phyloP scores from a whole-genome alignment of 2,797 vertebrate species.

The Argentina silus region DNA sequence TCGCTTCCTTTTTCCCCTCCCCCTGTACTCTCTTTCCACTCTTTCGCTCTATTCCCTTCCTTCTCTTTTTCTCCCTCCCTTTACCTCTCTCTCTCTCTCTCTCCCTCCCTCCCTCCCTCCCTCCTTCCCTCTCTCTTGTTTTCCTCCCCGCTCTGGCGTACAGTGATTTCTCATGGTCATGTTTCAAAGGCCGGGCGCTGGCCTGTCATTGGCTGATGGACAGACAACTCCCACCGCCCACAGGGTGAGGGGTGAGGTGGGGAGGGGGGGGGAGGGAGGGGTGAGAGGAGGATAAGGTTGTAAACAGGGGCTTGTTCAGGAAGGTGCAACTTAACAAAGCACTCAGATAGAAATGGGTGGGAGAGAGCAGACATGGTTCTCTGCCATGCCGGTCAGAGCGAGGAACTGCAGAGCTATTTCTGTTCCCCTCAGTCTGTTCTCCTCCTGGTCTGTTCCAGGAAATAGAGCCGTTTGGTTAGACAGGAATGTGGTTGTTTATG shows the following conservation, averaged over 20 bases:
- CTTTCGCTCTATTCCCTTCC: slow-evolving; percentile 3
- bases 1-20: too few species aligned
- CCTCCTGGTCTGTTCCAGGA: background rate
- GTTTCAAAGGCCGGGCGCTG: slow-evolving; percentile 47
- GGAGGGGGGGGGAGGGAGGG: slow-evolving; percentile 28
- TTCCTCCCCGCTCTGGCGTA: background rate
- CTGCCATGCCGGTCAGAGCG: background rate
- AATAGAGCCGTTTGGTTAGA: background rate
- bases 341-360: background rate
- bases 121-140: background rate
- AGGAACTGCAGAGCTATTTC: too few species aligned
- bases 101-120: background rate
- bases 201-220: slow-evolving; percentile 45
- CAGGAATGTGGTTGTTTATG: background rate
- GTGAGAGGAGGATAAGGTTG: slow-evolving; percentile 26
- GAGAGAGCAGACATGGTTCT: background rate
- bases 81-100: background rate
- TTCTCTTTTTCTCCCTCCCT: slow-evolving; percentile 19
- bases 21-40: background rate
- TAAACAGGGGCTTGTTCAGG: slow-evolving; percentile 36
- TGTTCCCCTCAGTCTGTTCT: background rate
- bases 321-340: slow-evolving; percentile 18
- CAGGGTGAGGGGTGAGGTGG: slow-evolving; percentile 42
- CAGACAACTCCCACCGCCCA: slow-evolving; percentile 53
- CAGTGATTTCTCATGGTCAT: slow-evolving; percentile 47